Evolutionary conservation across 2,888 invertebrate genomes (phyloP).

Genomic region (Anthrax anthrax): DNA sequence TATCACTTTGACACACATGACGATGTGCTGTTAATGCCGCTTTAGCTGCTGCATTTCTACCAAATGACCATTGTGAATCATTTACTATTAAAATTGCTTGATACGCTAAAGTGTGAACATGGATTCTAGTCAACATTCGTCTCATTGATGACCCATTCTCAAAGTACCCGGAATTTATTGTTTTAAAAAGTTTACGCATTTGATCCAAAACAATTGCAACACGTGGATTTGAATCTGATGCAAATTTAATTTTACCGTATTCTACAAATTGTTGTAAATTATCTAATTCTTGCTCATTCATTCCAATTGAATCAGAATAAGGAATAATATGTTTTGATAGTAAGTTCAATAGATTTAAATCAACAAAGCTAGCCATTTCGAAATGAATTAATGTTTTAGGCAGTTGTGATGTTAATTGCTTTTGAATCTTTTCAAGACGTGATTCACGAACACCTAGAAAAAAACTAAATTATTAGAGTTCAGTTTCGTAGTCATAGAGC

Average conservation of each 20-base stretch:
- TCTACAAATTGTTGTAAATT: constrained; percentile 58
- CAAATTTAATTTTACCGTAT: constrained; percentile 54
- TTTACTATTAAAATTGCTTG: constrained; percentile 64
- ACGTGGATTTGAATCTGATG: constrained; percentile 65
- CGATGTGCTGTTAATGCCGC: constrained; percentile 69
- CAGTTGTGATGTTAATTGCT: constrained; percentile 49
- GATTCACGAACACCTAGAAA: constrained; percentile 44
- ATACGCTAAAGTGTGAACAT: constrained; percentile 77
- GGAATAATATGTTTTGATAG: constrained; percentile 54
- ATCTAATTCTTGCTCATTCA: constrained; percentile 78
- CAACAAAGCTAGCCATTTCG: constrained; percentile 76
- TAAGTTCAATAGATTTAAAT: constrained; percentile 50
- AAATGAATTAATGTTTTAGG: constrained; percentile 55
- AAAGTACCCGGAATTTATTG: constrained; percentile 19
- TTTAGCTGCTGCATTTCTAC: constrained; percentile 65
- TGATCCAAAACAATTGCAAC: constrained; percentile 67
- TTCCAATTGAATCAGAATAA: constrained; percentile 66
- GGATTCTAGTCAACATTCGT: constrained; percentile 55
- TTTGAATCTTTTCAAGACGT: constrained; percentile 47
- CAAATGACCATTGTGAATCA: constrained; percentile 59
- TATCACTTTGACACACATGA: constrained; percentile 59
- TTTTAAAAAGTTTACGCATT: constrained; percentile 52
- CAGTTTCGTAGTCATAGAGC: neutral
- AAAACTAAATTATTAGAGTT: neutral
- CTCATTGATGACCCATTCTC: constrained; percentile 21